A percentile compares a stretch with the other conserved stretches of the same genome.
These are phyloP conservation scores for Trichoplusia ni DNA, from an alignment of 1,140 invertebrate species.

Conservation along the genomic window DNA sequence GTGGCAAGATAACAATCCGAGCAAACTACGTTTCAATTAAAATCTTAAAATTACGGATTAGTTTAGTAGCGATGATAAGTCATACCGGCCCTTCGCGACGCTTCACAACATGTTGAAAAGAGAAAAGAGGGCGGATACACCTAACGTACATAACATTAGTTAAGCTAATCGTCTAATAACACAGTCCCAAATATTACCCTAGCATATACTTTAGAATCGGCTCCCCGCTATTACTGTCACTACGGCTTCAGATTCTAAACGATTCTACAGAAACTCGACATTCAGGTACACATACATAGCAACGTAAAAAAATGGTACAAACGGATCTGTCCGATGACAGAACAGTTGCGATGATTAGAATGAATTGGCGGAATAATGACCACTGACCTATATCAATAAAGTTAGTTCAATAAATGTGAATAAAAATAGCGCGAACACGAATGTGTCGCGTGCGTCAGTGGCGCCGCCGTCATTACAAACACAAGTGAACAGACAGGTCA, in stretches of 20 bases:
- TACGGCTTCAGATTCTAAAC: constrained; percentile 30
- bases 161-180: constrained; percentile 77
- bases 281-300: constrained; percentile 68
- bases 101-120: constrained; percentile 78
- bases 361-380: constrained; percentile 38
- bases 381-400: constrained; percentile 30
- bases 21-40: constrained; percentile 32
- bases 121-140: constrained; percentile 63
- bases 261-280: constrained; percentile 43
- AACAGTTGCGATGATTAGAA: constrained; percentile 38
- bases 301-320: constrained; percentile 11
- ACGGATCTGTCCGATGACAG: constrained; percentile 17
- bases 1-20: constrained; percentile 61
- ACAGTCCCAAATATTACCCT: constrained; percentile 71
- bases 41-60: constrained; percentile 28
- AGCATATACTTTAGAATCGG: constrained; percentile 50
- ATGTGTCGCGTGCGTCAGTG: not conserved
- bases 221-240: constrained; percentile 19
- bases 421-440: constrained; percentile 28
- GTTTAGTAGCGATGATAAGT: constrained; percentile 40
- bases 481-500: too few species aligned
- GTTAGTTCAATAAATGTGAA: constrained; percentile 25
- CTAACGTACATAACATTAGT: constrained; percentile 61
- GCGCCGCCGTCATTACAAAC: not conserved
- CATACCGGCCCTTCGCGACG: constrained; percentile 12